Evolutionary conservation across 1,140 invertebrate species (phyloP).

Genomic region (Paracyclopina nana): DNA sequence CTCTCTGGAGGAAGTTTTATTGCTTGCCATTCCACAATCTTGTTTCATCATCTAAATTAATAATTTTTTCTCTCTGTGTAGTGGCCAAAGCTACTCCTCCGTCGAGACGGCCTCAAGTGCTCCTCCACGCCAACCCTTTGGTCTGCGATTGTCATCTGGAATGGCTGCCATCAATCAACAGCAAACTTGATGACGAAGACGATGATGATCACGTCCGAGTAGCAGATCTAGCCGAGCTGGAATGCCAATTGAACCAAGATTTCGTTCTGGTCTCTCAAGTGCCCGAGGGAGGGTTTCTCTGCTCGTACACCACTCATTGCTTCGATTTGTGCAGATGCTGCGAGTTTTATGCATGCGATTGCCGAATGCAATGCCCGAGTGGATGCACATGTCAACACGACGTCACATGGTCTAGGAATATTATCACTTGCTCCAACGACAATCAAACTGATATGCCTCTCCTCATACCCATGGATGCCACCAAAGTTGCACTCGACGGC

Average conservation of each 20-base stretch:
- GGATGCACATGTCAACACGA: slow-evolving; percentile 87
- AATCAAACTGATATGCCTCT: slow-evolving; percentile 57
- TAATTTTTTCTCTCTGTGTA: too few species aligned
- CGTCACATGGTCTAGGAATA: slow-evolving; percentile 73
- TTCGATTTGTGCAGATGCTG: slow-evolving; percentile 82
- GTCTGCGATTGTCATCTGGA: slow-evolving; percentile 47
- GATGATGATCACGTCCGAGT: slow-evolving; percentile 27
- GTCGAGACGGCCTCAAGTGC: slow-evolving; percentile 75
- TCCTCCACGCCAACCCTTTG: slow-evolving; percentile 66
- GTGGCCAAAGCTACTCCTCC: too few species aligned
- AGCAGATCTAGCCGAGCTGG: slow-evolving; percentile 4
- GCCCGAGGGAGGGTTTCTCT: slow-evolving; percentile 53
- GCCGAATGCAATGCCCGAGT: slow-evolving; percentile 73
- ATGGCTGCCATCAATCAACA: slow-evolving; percentile 61
- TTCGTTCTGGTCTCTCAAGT: background rate
- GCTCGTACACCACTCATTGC: slow-evolving; percentile 73
- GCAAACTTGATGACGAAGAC: slow-evolving; percentile 39
- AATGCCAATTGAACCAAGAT: too few species aligned
- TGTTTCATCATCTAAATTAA: too few species aligned
- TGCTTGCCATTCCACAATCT: too few species aligned
- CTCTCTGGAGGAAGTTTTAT: too few species aligned
- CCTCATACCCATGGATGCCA: slow-evolving; percentile 77
- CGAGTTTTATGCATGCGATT: slow-evolving; percentile 70
- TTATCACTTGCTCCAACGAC: slow-evolving; percentile 61
- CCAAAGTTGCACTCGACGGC: slow-evolving; percentile 71